Base-by-base conservation (phyloP, 2,797 vertebrate genomes). In the Picus viridis region DNA sequence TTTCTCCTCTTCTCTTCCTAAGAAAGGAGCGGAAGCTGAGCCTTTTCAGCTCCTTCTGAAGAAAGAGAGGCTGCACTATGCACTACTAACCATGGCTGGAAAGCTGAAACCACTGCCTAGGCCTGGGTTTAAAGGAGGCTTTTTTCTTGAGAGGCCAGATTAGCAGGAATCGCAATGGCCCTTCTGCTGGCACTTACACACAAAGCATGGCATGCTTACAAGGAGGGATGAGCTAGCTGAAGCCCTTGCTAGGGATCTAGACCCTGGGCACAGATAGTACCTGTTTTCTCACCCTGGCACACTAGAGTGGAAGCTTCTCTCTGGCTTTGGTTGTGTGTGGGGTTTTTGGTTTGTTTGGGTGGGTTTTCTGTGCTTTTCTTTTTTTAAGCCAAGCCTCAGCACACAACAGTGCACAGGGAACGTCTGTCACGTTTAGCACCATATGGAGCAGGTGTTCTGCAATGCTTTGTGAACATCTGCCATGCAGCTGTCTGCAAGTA, bases 21-120 rank as follows among this genome's bases (percentile, higher is more conserved):
- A 93, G 82, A 88, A 91, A 88, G 73, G 39, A 95, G 76, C 45
- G 26, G 92, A 92, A 95, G 71, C 74, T 30, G 54, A 82, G 73
- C 20, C 63, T 92, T 94, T 95, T 53, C 85, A 83, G 85, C 56
- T 69, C 65, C 16, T 77, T 74, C 89, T 76, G 67, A 83, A 94
- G 34, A 85, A 49, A 76, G 18, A 45, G 53, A 86, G 59, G 79
- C 71, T 72, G n/a, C 83, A 56, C 73, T 39, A 2, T 19, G 20
- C 41, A 49, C 56, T 90, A 80, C 18, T 65, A 85, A 90, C 65
- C 56, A 45, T 1, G 18, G 30, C 53, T 90, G 24, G 63, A 87
- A 75, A 10, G 70, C 53, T 15, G 27, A 68, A 83, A 78, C 51
- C 58, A 17, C 75, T 10, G 61, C 70, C 65, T 19, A 77, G 14